Evolutionary conservation across 1,140 invertebrate species (phyloP).

Genomic region (Cyclargus thomasi): DNA sequence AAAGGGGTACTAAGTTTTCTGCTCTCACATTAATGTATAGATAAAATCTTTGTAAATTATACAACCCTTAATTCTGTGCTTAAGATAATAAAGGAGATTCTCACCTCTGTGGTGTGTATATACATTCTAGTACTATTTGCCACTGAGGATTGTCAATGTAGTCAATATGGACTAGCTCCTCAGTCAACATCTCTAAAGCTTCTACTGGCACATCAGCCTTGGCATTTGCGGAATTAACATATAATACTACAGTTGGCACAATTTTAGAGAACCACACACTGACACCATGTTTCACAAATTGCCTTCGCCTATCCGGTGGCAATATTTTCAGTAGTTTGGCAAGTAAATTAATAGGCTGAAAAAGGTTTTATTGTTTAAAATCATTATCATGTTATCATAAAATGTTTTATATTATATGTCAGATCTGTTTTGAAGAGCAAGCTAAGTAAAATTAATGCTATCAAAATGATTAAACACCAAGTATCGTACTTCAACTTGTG

Average conservation of each 20-base stretch:
- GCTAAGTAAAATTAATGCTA: too few relatives aligned
- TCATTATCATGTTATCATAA: too few relatives aligned
- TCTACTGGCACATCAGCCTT: slow-evolving; percentile 34
- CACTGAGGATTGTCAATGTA: slow-evolving; percentile 50
- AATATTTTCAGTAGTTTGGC: slow-evolving; percentile 43
- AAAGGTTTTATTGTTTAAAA: neutral
- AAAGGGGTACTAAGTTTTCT: too few relatives aligned
- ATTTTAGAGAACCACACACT: slow-evolving; percentile 55
- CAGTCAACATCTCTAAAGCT: slow-evolving; percentile 46
- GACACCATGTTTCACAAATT: slow-evolving; percentile 29
- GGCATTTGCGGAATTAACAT: slow-evolving; percentile 20
- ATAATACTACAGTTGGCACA: slow-evolving; percentile 41
- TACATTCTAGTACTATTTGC: slow-evolving; percentile 41
- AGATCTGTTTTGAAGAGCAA: too few relatives aligned
- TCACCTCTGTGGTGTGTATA: slow-evolving; percentile 51
- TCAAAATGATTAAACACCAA: too few relatives aligned
- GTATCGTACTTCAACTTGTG: too few relatives aligned
- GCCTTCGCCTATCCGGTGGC: slow-evolving; percentile 37
- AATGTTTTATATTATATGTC: too few relatives aligned
- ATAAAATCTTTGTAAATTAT: too few relatives aligned
- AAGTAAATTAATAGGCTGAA: slow-evolving; percentile 41
- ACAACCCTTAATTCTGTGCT: too few relatives aligned
- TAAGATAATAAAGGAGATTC: slow-evolving; percentile 18
- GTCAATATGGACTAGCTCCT: slow-evolving; percentile 44
- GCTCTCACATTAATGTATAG: too few relatives aligned